A percentile compares a stretch with the other conserved stretches of the same genome.
Conservation (phyloP, 2,797 vertebrate species). For the Ctenopoma kingsleyae region DNA sequence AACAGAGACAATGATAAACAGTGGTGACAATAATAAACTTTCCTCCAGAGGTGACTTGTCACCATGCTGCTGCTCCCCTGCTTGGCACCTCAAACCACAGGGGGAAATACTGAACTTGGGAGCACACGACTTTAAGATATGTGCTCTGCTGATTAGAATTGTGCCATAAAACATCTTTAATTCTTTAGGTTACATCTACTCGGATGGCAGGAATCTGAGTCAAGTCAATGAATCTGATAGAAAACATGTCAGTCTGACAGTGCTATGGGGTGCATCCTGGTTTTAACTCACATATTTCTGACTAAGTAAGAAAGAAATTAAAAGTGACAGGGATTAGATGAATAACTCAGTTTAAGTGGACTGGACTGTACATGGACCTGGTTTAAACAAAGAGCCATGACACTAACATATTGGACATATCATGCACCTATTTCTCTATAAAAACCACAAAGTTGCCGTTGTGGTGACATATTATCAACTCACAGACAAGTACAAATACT, state of each 20-base stretch:
- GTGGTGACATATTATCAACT: too few species aligned
- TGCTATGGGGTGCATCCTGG: too few species aligned
- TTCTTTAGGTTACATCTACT: too few species aligned
- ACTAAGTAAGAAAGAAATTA: too few species aligned
- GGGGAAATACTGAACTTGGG: background rate
- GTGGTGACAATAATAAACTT: slow-evolving; percentile 8
- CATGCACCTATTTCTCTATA: too few species aligned
- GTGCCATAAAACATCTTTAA: background rate
- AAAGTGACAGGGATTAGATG: background rate
- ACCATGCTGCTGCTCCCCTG: background rate
- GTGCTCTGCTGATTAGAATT: slow-evolving; percentile 15
- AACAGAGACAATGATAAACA: background rate
- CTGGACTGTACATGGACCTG: too few species aligned
- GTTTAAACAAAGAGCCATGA: too few species aligned
- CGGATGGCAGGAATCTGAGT: background rate
- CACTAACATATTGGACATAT: too few species aligned
- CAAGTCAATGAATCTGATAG: slow-evolving; percentile 26
- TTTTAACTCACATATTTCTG: too few species aligned
- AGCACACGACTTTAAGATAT: background rate
- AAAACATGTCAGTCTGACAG: background rate
- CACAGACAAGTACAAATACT: too few species aligned
- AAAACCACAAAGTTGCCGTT: too few species aligned
- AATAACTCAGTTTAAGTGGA: background rate
- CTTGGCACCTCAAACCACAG: background rate
- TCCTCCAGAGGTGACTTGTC: background rate